Evolutionary conservation across 1,140 invertebrate species (phyloP).

Genomic region (Saccostrea echinata): DNA sequence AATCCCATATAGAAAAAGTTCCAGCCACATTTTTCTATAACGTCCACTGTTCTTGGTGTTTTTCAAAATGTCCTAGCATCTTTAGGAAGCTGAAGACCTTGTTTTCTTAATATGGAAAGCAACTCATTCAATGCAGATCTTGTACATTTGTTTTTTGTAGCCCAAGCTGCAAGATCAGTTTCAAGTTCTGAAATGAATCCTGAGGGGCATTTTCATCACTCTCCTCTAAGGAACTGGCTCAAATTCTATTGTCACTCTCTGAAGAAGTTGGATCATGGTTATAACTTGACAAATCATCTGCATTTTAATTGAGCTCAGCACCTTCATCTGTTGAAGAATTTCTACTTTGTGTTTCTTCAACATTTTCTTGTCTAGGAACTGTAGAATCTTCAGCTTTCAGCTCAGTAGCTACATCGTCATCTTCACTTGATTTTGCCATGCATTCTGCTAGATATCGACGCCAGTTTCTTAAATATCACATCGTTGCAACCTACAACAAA

Average conservation of each 20-base stretch:
- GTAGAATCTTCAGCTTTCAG: background rate
- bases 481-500: background rate
- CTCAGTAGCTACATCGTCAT: background rate
- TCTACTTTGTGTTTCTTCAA: background rate
- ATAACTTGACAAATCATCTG: background rate
- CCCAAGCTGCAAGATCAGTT: constrained; percentile 39
- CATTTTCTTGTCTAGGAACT: background rate
- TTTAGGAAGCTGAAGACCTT: constrained; percentile 45
- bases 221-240: background rate
- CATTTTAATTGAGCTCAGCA: background rate
- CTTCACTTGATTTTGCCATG: constrained; percentile 17
- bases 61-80: constrained; percentile 55
- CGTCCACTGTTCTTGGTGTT: constrained; percentile 49
- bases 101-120: constrained; percentile 25
- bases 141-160: constrained; percentile 37
- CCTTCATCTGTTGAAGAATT: background rate
- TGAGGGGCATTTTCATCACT: background rate
- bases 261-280: background rate
- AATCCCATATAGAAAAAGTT: constrained; percentile 58
- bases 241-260: background rate
- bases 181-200: background rate
- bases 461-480: constrained; percentile 42
- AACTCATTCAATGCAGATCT: constrained; percentile 30
- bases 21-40: constrained; percentile 55
- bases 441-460: constrained; percentile 23